Percentiles rank a stretch among this genome's conserved stretches.
Evolutionary conservation across 2,888 invertebrate genomes (phyloP).

Genomic region (Metellina segmentata): DNA sequence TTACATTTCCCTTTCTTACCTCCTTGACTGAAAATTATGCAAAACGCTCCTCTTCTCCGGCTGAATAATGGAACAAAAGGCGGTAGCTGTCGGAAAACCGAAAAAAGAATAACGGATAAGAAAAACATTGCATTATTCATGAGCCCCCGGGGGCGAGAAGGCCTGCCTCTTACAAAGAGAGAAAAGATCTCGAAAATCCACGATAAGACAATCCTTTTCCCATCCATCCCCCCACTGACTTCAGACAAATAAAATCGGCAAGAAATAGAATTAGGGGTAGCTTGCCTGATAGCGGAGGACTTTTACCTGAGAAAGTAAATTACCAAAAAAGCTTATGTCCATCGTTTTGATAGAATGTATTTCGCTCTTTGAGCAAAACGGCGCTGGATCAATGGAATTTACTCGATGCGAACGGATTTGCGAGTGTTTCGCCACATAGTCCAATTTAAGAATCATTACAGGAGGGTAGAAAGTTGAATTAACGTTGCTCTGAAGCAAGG

Average conservation of each 20-base stretch:
- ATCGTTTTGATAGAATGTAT: conserved; percentile 4
- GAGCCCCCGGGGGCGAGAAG: conserved; percentile 40
- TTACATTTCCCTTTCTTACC: conserved; percentile 59
- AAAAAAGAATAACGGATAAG: conserved; percentile 17
- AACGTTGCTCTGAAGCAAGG: too few relatives aligned
- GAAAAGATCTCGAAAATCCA: conserved; percentile 32
- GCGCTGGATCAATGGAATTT: not conserved
- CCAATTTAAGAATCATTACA: too few relatives aligned
- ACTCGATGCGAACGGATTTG: not conserved
- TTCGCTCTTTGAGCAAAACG: not conserved
- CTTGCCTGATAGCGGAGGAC: not conserved
- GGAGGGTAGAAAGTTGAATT: too few relatives aligned
- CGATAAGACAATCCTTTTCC: conserved; percentile 39
- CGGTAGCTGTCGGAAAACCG: not conserved
- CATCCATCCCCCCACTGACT: conserved; percentile 8
- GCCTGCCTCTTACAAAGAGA: not conserved
- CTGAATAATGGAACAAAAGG: conserved; percentile 31
- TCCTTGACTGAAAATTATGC: conserved; percentile 64
- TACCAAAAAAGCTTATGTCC: not conserved
- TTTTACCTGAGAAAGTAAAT: not conserved
- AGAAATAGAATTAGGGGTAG: conserved; percentile 8
- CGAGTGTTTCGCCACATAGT: not conserved
- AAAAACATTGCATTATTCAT: conserved; percentile 53
- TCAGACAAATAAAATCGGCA: conserved; percentile 1
- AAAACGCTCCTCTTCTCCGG: conserved; percentile 42